Base-by-base conservation (phyloP, 1,140 invertebrate species). In the Acarapis woodi region DNA sequence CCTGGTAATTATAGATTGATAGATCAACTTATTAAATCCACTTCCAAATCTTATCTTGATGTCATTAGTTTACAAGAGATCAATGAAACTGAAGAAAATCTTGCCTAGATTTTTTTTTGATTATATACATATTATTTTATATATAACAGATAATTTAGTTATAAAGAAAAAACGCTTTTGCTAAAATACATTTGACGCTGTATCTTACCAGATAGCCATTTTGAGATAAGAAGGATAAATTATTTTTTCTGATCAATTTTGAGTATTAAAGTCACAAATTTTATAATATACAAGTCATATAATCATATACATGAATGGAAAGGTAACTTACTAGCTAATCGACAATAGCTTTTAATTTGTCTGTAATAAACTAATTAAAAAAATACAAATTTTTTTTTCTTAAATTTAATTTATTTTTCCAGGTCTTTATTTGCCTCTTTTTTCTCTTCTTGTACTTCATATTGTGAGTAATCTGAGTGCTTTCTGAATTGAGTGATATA, bases 51-150 rank as follows among this genome's bases (percentile, higher is more conserved):
- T 20, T 62, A 69, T 20, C 53, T 94, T 42, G 83, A 94, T 61
- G 62, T 94, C 25, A 50, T 94, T 0, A 78, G 72, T 51, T 62
- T 93, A 30, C 90, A 90, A 59, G 82, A 93, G 61, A 67, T 85
- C 41, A 67, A 70, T 4, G 79, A 85, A 58, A 78, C 70, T 31
- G 80, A 87, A 53, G 75, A 83, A 26, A n/a, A n/a, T n/a, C n/a
- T n/a, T n/a, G n/a, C 10, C 31, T 12, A 12, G 9, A n/a, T 24
- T 28, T 36, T 21, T 1, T 38, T n/a, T 12, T 20, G 14, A 16
- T 8, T 14, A 1, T 9, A 32, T 14, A 33, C 16, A 38, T 8
- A 12, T 12, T 16, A 9, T 8, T 32, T 12, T 32, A 1, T 9
- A 16, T 9, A 16, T n/a, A n/a, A n/a, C n/a, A n/a, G n/a, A n/a